Evolutionary conservation across 2,888 invertebrate species (phyloP).

Genomic region (Ptilodon capucinus): DNA sequence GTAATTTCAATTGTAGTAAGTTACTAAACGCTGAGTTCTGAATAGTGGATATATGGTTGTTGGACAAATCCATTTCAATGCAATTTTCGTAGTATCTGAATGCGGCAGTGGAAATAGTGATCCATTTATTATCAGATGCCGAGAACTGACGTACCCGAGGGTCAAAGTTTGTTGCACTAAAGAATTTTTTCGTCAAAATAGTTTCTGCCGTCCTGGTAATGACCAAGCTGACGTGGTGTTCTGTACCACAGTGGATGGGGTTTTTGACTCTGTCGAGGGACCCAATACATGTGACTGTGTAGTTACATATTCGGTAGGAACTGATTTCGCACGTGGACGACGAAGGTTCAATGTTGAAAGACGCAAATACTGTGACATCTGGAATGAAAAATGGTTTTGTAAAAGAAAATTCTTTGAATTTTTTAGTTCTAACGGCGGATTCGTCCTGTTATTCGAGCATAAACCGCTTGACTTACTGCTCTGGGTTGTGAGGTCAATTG

Average conservation of each 20-base stretch:
- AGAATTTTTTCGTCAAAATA: conserved; percentile 48
- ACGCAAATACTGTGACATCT: conserved; percentile 28
- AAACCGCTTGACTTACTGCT: no score
- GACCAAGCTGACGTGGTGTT: conserved; percentile 33
- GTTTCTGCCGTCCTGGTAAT: conserved; percentile 37
- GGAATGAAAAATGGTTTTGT: conserved; percentile 12
- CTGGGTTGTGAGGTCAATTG: no score
- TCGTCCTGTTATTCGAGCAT: no score
- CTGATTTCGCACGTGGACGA: no score
- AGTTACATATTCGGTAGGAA: conserved; percentile 38
- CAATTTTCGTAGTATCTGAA: conserved; percentile 43
- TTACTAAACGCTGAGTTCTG: conserved; percentile 48
- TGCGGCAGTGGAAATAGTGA: conserved; percentile 36
- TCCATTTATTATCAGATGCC: conserved; percentile 50
- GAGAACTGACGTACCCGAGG: conserved; percentile 51
- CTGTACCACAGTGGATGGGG: no score
- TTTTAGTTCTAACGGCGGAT: no score
- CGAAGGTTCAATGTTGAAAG: conserved; percentile 13
- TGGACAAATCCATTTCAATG: conserved; percentile 54
- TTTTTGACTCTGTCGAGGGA: no score
- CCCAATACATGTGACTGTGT: conserved; percentile 44
- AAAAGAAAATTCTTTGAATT: no score
- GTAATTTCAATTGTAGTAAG: conserved; percentile 30
- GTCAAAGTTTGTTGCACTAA: conserved; percentile 68
- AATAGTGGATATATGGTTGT: conserved; percentile 47